Percentiles rank a stretch among this genome's conserved stretches.
These are phyloP conservation scores for Lasiommata megera DNA, from an alignment of 2,888 invertebrate genomes.

Conservation along the genomic window DNA sequence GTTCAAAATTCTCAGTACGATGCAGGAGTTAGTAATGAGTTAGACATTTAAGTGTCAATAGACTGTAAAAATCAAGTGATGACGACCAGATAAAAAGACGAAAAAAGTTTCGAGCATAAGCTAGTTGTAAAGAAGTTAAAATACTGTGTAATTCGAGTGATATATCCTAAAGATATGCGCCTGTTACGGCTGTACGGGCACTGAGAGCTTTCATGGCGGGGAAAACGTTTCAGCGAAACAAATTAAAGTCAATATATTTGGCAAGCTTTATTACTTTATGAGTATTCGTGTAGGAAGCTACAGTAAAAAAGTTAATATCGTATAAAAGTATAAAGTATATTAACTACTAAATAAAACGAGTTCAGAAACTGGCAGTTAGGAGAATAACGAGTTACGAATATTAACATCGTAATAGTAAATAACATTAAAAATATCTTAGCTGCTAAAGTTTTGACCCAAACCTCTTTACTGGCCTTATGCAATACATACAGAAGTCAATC, in stretches of 20 bases:
- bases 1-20: too few relatives aligned
- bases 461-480: conserved; percentile 7
- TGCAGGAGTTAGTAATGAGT: too few relatives aligned
- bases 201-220: neutral
- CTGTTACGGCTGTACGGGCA: neutral
- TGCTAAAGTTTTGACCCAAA: neutral
- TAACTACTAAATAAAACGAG: conserved; percentile 9
- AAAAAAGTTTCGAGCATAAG: too few relatives aligned
- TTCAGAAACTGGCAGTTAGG: conserved; percentile 11
- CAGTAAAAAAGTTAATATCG: conserved; percentile 11
- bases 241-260: conserved; percentile 31
- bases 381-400: conserved; percentile 1
- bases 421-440: conserved; percentile 11
- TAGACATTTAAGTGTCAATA: too few relatives aligned
- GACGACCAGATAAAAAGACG: too few relatives aligned
- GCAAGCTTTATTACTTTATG: conserved; percentile 38
- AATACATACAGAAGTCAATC: neutral
- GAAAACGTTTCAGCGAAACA: conserved; percentile 11
- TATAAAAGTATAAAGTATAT: conserved; percentile 26
- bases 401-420: conserved; percentile 5
- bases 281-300: conserved; percentile 33
- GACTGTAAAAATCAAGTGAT: too few relatives aligned
- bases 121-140: neutral
- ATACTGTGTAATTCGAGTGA: neutral
- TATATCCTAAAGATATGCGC: neutral